Percentiles rank a stretch among this genome's conserved stretches.
These are phyloP conservation scores for Himalopsyche japonica DNA, from an alignment of 2,888 invertebrate species.

Conservation along the genomic window DNA sequence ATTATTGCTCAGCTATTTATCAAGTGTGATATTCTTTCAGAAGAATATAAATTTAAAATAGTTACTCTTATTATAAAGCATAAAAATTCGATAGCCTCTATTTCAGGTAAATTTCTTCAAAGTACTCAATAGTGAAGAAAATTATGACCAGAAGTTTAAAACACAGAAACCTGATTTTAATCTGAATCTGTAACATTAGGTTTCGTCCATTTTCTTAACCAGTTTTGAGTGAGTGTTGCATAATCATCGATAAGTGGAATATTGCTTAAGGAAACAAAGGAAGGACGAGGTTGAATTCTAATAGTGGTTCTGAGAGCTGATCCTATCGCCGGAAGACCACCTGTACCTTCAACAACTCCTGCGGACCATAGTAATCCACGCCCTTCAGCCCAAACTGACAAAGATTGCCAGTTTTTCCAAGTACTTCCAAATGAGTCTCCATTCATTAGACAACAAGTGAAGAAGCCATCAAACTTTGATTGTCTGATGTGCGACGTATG, in stretches of 20 bases:
- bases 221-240: conserved; percentile 24
- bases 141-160: neutral
- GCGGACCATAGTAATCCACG: conserved; percentile 34
- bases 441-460: conserved; percentile 66
- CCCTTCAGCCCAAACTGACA: conserved; percentile 29
- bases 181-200: conserved; percentile 1
- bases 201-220: conserved; percentile 28
- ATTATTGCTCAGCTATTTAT: too few relatives aligned
- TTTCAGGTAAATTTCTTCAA: neutral
- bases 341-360: conserved; percentile 27
- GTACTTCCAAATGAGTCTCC: conserved; percentile 65
- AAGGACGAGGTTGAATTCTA: conserved; percentile 22
- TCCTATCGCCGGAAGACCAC: conserved; percentile 25
- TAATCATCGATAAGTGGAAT: conserved; percentile 31
- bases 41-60: neutral
- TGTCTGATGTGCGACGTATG: conserved; percentile 58
- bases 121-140: too few relatives aligned
- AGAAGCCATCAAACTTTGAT: conserved; percentile 61
- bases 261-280: conserved; percentile 31
- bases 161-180: neutral
- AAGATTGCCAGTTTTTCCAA: conserved; percentile 56
- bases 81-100: neutral
- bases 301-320: conserved; percentile 30
- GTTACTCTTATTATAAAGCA: neutral
- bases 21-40: too few relatives aligned